Conservation (phyloP, 2,113 vertebrate genomes). For the Barbus barbus region DNA sequence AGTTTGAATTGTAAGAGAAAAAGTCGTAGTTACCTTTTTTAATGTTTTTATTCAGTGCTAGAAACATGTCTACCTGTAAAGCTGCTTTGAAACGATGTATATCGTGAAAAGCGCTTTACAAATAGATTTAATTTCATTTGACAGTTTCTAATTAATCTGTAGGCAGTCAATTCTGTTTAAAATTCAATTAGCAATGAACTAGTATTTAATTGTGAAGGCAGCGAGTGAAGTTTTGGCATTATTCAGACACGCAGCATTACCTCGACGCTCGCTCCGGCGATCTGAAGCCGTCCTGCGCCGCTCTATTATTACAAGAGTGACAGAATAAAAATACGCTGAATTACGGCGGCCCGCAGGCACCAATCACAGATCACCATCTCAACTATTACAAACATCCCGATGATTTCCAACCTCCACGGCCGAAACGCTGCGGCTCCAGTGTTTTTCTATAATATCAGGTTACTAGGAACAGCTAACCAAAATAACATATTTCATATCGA, state of each 20-base stretch:
- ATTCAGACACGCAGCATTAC: slow-evolving; percentile 21
- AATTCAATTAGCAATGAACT: not conserved
- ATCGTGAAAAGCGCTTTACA: not conserved
- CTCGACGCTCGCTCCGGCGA: not conserved
- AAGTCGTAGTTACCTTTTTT: too few species aligned
- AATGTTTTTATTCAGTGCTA: not conserved
- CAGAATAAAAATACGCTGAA: slow-evolving; percentile 67
- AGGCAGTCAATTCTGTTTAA: not conserved
- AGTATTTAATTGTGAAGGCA: not conserved
- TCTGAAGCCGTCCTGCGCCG: not conserved
- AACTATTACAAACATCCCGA: slow-evolving; percentile 71
- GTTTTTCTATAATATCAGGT: slow-evolving; percentile 72
- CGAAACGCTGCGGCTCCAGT: slow-evolving; percentile 58
- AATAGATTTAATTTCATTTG: not conserved
- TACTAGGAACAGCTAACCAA: slow-evolving; percentile 71
- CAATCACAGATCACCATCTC: slow-evolving; percentile 67
- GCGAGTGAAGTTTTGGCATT: not conserved
- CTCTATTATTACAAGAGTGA: slow-evolving; percentile 69
- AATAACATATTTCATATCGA: slow-evolving; percentile 76
- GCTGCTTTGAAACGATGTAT: not conserved
- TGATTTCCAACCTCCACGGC: slow-evolving; percentile 61
- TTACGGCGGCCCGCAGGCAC: slow-evolving; percentile 52
- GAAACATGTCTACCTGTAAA: not conserved
- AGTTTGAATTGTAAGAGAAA: too few species aligned
- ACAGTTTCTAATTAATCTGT: not conserved